Conservation (phyloP, 2,113 vertebrate genomes). For the Anas platyrhynchos region DNA sequence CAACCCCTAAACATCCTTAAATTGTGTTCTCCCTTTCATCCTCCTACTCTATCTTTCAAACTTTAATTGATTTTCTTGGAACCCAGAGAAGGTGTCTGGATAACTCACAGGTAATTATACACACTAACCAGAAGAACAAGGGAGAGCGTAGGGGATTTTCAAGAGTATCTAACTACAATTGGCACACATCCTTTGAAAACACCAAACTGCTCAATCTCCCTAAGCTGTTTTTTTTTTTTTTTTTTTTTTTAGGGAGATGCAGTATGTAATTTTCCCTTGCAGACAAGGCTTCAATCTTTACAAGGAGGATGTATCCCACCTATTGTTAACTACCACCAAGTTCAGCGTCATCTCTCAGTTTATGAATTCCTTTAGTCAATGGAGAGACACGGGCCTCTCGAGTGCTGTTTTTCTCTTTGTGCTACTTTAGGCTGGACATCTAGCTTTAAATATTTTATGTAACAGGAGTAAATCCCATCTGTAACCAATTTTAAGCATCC, state of each 20-base stretch:
- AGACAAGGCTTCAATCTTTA: background rate
- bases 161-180: background rate
- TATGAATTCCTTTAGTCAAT: background rate
- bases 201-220: background rate
- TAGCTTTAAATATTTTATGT: background rate
- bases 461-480: background rate
- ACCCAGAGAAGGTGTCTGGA: background rate
- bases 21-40: background rate
- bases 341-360: background rate
- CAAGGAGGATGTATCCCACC: background rate
- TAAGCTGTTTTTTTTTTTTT: too few species aligned
- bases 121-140: background rate
- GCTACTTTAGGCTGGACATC: background rate
- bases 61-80: background rate
- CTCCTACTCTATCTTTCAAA: background rate
- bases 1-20: background rate
- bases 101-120: background rate
- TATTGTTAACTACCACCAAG: background rate
- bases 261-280: background rate
- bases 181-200: background rate
- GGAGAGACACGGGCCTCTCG: background rate
- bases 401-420: background rate
- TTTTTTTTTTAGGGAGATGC: background rate
- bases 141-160: background rate
- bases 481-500: background rate